These are phyloP conservation scores for Gadus macrocephalus DNA, from an alignment of 2,113 vertebrate genomes.

Conservation along the genomic window DNA sequence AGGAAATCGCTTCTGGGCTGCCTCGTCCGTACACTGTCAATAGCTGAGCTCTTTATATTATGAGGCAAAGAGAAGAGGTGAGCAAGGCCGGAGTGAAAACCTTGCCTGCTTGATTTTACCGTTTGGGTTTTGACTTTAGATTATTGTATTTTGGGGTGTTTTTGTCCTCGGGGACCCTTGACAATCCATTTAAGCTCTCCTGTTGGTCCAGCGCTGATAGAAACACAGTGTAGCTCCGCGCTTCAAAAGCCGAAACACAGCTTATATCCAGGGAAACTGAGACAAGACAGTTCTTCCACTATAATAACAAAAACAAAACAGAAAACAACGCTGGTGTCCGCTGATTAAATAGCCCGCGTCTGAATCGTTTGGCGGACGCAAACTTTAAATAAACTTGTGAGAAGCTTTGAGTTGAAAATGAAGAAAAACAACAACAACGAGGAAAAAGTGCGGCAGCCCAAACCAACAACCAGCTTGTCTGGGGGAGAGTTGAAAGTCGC, in stretches of 20 bases:
- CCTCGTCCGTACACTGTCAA: background rate
- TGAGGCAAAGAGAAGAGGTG: background rate
- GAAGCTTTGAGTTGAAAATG: constrained; percentile 41
- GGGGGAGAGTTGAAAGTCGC: constrained; percentile 53
- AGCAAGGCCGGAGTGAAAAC: background rate
- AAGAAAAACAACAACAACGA: no score
- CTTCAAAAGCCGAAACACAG: background rate
- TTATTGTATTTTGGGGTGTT: no score
- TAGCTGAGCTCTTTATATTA: background rate
- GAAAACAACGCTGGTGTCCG: constrained; percentile 24
- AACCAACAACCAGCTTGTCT: constrained; percentile 38
- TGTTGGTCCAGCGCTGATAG: background rate
- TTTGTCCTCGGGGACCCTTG: no score
- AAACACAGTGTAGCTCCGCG: background rate
- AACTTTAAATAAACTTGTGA: constrained; percentile 51
- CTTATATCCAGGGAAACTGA: constrained; percentile 13
- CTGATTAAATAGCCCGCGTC: constrained; percentile 44
- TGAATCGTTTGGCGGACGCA: constrained; percentile 52
- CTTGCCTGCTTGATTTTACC: background rate
- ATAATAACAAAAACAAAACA: background rate
- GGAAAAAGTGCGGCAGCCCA: constrained; percentile 44
- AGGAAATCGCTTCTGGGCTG: background rate
- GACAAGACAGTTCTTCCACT: no score
- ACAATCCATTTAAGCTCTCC: background rate
- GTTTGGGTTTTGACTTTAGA: background rate